Base-by-base conservation (phyloP, 2,797 vertebrate genomes). In the Sparus aurata region DNA sequence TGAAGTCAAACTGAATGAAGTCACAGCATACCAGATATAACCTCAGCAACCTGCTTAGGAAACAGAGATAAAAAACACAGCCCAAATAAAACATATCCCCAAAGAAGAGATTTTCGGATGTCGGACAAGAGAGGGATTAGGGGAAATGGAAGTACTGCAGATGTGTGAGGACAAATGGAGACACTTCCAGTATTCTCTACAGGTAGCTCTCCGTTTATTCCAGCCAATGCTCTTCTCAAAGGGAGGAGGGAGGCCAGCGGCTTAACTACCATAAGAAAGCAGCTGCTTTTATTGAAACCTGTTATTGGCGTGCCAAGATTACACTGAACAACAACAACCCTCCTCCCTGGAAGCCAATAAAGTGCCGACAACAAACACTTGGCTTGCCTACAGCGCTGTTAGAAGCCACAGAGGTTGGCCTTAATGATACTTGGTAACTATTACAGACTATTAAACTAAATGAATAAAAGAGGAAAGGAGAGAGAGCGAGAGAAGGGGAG, bases 301-400 rank as follows among this genome's bases (percentile, higher is more conserved):
- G 88, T 93, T 93, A 92, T 85, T 93, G 91, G 86, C 86, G 88
- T 93, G 93, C 93, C 92, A 94, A 92, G 89, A 93, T 94, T 93
- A 92, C 84, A 90, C 90, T 83, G 87, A 93, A 93, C 89, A 94
- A 93, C 91, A 92, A 92, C 91, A 93, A 90, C 79, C 88, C 82
- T 90, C 86, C 90, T 91, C 86, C 85, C 80, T 91, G 87, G 84
- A 88, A 92, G 90, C 92, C 91, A 93, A 91, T 94, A 93, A 94
- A 94, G 91, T 38, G 70, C 82, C 2, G 68, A 93, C 91, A 94
- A 93, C 92, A 94, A 94, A 94, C 91, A 88, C 82, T 92, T 91
- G 91, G 93, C 90, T 89, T 63, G 90, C 87, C 92, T 87, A 78
- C 87, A 90, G 90, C 82, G 54, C 85, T 80, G 87, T 84, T 74